Evolutionary conservation across 2,113 vertebrate species (phyloP), one percentile per base, ranked within the genome.

Genomic region (Phyllopteryx taeniolatus): DNA sequence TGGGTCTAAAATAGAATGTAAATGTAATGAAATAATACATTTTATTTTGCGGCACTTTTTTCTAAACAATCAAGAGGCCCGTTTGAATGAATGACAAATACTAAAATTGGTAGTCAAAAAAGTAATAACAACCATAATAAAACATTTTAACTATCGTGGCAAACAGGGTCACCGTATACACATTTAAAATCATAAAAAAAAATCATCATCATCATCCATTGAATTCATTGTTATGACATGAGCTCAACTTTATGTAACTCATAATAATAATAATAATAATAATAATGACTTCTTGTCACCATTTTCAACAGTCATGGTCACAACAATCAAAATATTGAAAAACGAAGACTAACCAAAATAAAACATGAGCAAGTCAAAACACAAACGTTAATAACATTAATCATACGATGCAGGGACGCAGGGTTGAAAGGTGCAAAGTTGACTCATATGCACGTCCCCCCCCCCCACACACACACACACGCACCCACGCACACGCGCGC

Each of bases 221-320:
- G 35, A 39, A 39, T 39, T 39, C 35, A 39, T 39, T 39, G 35
- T 39, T 39, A 39, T 39, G 4, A 39, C 35, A 39, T 39, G 35
- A 39, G 6, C 35, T 39, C 35, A 39, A 39, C 35, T 39, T 39
- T 39, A 39, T 1, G 42, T 39, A 47, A 57, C 61, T 57, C 61
- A 54, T 65, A 56, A 46, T 56, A 61, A 72, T 20, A 59, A 27
- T 39, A 69, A 66, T 62, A 49, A 69, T 75, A 46, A 57, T n/a
- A 72, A 57, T 43, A 51, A 73, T 22, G 20, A 61, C 27, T 46
- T 35, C 42, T 54, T 31, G 44, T 33, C 31, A 17, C 56, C 12
- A 8, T 42, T 22, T 20, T 39, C 6, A 51, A 6, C 19, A 9
- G 19, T 54, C 9, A 8, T 3, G 9, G 14, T 22, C 43, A 67